Evolutionary conservation across 2,888 invertebrate species (phyloP), one percentile per base, ranked within the genome.

Genomic region (Micoletzkya japonica): DNA sequence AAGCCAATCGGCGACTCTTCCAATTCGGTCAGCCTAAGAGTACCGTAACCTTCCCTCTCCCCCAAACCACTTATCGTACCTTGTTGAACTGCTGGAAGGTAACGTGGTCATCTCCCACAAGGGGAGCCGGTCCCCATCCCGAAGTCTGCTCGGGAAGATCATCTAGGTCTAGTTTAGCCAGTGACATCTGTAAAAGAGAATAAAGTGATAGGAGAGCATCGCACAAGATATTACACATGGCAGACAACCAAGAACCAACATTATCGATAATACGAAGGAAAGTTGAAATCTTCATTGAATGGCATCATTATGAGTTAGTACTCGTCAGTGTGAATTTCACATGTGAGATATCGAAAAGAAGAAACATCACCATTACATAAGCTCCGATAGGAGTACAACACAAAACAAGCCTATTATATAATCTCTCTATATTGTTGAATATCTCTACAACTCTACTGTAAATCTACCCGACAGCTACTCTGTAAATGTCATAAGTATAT

Each of bases 71-170:
- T n/a, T n/a, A n/a, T n/a, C 7, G n/a, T 56, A 71, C 71, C 70
- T 80, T 99, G 80, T 96, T 95, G 87, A 96, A 99, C 52, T 96
- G 96, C 88, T 98, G 97, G 88, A 97, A 99, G 14, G 97, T 97
- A 91, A 95, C 93, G 87, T 95, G 94, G 85, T 92, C 91, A 87
- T 94, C 95, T 85, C 93, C 59, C 14, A 77, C 68, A 28, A 73
- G 72, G 7, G 74, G 32, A 28, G 92, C 92, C 57, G 98, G 98
- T 20, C 98, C 97, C 97, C 97, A 98, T 86, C 97, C 97, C 77
- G 90, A 90, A 1, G 92, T 91, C 87, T 94, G 87, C 63, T 86
- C 86, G 70, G 86, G 85, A 76, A 87, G 86, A 66, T 75, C 71
- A 26, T 78, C 76, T 60, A 79, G 50, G 56, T 70, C 69, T 66